A percentile compares a stretch with the other conserved stretches of the same genome.
These are phyloP conservation scores for Trichosurus vulpecula DNA, from an alignment of 2,797 vertebrate species.

Conservation along the genomic window DNA sequence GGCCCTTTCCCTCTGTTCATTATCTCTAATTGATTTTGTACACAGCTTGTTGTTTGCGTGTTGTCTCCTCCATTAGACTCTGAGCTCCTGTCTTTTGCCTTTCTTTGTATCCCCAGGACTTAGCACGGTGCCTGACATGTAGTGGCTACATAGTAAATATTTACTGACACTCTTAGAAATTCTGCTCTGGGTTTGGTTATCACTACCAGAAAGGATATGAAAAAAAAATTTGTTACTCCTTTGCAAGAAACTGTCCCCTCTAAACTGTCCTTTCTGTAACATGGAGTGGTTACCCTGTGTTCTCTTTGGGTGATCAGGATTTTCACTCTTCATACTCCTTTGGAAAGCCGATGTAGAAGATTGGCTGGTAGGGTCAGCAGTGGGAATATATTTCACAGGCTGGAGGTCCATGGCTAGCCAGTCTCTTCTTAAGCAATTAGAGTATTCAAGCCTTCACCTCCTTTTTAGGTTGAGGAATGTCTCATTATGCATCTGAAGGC, in stretches of 20 bases:
- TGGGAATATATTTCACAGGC: not conserved
- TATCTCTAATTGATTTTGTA: not conserved
- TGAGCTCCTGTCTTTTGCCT: not conserved
- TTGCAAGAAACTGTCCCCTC: not conserved
- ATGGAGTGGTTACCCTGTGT: not conserved
- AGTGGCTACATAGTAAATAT: not conserved
- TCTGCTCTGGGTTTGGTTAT: not conserved
- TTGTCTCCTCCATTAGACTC: not conserved
- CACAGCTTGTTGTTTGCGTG: not conserved
- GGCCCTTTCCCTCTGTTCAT: not conserved
- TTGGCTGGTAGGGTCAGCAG: not conserved
- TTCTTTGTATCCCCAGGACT: not conserved
- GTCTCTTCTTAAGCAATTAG: not conserved
- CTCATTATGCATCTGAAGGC: not conserved
- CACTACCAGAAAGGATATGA: not conserved
- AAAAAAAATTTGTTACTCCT: not conserved
- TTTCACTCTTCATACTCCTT: not conserved
- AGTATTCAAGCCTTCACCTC: not conserved
- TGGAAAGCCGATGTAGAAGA: not conserved
- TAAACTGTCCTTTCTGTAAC: not conserved
- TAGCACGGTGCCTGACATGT: not conserved
- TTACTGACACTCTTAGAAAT: not conserved
- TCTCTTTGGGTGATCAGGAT: not conserved
- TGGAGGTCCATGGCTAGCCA: not conserved
- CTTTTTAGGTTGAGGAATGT: not conserved